A percentile compares a stretch with the other conserved stretches of the same genome.
These are phyloP conservation scores for Neodiprion virginianus DNA, from an alignment of 1,140 invertebrate species.

Conservation along the genomic window DNA sequence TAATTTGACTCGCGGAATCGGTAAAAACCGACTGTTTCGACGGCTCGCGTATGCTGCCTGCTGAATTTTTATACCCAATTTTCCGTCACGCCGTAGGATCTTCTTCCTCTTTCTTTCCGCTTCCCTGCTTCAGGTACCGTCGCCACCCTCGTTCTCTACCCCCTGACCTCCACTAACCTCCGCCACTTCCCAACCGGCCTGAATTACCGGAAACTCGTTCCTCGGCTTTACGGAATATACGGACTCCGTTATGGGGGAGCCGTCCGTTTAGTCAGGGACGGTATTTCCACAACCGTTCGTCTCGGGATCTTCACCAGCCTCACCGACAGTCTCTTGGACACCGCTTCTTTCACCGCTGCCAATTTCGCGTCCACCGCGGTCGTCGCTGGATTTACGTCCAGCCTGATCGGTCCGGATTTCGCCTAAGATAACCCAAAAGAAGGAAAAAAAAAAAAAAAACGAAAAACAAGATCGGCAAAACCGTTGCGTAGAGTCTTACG, in stretches of 20 bases:
- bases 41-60: no score
- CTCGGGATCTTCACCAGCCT: not conserved
- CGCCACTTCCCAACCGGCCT: not conserved
- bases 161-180: not conserved
- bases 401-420: not conserved
- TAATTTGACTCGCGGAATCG: no score
- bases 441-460: no score
- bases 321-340: not conserved
- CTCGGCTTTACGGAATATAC: not conserved
- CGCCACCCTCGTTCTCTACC: not conserved
- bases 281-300: not conserved
- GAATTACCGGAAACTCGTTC: not conserved
- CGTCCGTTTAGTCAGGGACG: not conserved
- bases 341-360: not conserved
- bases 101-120: no score
- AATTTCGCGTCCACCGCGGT: not conserved
- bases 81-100: no score
- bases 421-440: no score
- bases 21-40: no score
- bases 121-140: no score
- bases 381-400: not conserved
- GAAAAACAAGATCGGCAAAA: no score
- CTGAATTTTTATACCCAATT: no score
- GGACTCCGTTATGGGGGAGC: not conserved
- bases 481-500: no score